Conservation (phyloP, 2,888 invertebrate species). For the Limnephilus marmoratus region DNA sequence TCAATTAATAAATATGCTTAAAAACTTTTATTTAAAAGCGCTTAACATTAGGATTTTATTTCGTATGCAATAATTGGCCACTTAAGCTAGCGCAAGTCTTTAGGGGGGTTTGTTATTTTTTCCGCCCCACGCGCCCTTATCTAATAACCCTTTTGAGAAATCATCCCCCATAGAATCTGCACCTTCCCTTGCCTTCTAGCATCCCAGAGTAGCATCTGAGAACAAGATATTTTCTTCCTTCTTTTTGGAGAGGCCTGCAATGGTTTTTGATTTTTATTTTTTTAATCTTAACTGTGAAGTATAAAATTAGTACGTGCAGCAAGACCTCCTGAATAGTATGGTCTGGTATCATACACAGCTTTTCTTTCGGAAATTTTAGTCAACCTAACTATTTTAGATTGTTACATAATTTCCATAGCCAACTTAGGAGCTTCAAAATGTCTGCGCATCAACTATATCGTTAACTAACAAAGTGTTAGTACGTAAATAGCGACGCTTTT, state of each 20-base stretch:
- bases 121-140: conserved; percentile 59
- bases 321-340: too few relatives aligned
- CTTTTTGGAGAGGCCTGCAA: conserved; percentile 16
- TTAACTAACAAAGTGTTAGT: too few relatives aligned
- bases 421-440: too few relatives aligned
- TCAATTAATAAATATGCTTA: background rate
- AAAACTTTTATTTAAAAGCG: background rate
- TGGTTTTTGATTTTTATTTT: background rate
- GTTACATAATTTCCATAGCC: too few relatives aligned
- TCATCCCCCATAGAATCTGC: conserved; percentile 40
- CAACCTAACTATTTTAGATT: too few relatives aligned
- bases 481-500: too few relatives aligned
- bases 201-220: conserved; percentile 12
- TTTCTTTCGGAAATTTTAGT: too few relatives aligned
- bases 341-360: too few relatives aligned
- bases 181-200: conserved; percentile 15
- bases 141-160: conserved; percentile 63
- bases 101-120: conserved; percentile 52
- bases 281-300: background rate
- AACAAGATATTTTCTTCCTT: conserved; percentile 34
- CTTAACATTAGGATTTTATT: background rate
- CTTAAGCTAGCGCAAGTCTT: conserved; percentile 42
- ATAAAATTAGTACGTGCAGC: background rate
- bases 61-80: conserved; percentile 49
- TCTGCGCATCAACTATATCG: too few relatives aligned